These are phyloP conservation scores for Dryoscopus gambensis DNA, from an alignment of 2,113 vertebrate species.

Conservation along the genomic window DNA sequence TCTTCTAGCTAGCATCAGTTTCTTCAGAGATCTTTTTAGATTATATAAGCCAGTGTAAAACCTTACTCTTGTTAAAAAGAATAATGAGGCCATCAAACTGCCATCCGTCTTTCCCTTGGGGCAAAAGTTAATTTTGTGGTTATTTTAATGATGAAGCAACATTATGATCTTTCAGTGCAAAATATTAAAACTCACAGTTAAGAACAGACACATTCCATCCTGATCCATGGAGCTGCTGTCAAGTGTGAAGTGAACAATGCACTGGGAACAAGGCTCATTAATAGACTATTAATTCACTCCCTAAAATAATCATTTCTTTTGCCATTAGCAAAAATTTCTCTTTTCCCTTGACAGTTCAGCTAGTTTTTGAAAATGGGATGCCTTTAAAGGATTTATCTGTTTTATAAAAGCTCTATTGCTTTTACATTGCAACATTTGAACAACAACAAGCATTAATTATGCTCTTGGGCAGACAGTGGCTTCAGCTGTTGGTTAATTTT, in stretches of 20 bases:
- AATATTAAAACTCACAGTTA: slow-evolving; percentile 63
- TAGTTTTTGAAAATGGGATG: slow-evolving; percentile 25
- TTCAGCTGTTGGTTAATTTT: slow-evolving; percentile 1
- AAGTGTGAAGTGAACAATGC: slow-evolving; percentile 70
- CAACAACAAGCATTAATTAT: slow-evolving; percentile 30
- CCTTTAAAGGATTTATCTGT: slow-evolving; percentile 16
- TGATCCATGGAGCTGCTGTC: slow-evolving; percentile 61
- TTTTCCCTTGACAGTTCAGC: slow-evolving; percentile 45
- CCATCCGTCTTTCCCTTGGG: slow-evolving; percentile 65
- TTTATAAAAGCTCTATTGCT: slow-evolving; percentile 31
- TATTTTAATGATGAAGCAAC: slow-evolving; percentile 69
- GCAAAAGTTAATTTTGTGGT: slow-evolving; percentile 70
- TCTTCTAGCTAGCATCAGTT: neutral
- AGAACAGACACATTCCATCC: slow-evolving; percentile 56
- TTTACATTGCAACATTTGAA: slow-evolving; percentile 8
- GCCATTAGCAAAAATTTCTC: slow-evolving; percentile 59
- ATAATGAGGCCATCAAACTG: slow-evolving; percentile 67
- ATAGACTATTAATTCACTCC: slow-evolving; percentile 64
- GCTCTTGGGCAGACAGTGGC: neutral
- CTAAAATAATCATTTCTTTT: slow-evolving; percentile 67
- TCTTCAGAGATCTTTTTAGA: slow-evolving; percentile 30
- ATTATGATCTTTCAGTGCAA: slow-evolving; percentile 64
- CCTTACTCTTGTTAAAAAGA: slow-evolving; percentile 47
- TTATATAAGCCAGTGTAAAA: slow-evolving; percentile 39
- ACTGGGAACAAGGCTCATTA: slow-evolving; percentile 69